Conservation (phyloP, 2,888 invertebrate species). For the Epirrita christyi region DNA sequence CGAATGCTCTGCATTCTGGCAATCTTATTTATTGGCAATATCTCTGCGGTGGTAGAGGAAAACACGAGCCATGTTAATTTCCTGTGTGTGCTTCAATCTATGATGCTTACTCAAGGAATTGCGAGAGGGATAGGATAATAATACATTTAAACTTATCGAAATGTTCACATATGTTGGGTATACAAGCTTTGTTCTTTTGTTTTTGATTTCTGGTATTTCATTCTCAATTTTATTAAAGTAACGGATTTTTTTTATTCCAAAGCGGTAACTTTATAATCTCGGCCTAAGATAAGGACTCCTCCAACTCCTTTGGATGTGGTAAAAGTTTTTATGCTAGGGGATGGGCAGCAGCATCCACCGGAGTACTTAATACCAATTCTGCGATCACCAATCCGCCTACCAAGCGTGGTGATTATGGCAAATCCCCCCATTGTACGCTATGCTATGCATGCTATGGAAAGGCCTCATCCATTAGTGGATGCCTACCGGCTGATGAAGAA, state of each 20-base stretch:
- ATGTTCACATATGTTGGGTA: not conserved
- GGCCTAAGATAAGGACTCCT: too few species aligned
- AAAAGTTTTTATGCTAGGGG: too few species aligned
- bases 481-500: too few species aligned
- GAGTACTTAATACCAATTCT: too few species aligned
- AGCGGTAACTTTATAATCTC: too few species aligned
- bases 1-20: slow-evolving; percentile 66
- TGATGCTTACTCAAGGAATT: slow-evolving; percentile 47
- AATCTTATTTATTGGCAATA: slow-evolving; percentile 78
- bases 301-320: too few species aligned
- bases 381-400: too few species aligned
- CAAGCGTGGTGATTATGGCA: too few species aligned
- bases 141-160: slow-evolving; percentile 24
- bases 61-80: slow-evolving; percentile 80
- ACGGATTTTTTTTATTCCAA: not conserved
- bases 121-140: slow-evolving; percentile 33
- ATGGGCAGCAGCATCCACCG: too few species aligned
- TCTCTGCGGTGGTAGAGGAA: slow-evolving; percentile 66
- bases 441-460: too few species aligned
- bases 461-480: too few species aligned
- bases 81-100: slow-evolving; percentile 61
- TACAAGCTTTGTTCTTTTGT: not conserved
- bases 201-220: not conserved
- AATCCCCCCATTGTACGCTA: too few species aligned
- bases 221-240: not conserved